A percentile compares a stretch with the other conserved stretches of the same genome.
These are phyloP conservation scores for Crenuchus spilurus DNA, from an alignment of 2,797 vertebrate genomes.

Conservation along the genomic window DNA sequence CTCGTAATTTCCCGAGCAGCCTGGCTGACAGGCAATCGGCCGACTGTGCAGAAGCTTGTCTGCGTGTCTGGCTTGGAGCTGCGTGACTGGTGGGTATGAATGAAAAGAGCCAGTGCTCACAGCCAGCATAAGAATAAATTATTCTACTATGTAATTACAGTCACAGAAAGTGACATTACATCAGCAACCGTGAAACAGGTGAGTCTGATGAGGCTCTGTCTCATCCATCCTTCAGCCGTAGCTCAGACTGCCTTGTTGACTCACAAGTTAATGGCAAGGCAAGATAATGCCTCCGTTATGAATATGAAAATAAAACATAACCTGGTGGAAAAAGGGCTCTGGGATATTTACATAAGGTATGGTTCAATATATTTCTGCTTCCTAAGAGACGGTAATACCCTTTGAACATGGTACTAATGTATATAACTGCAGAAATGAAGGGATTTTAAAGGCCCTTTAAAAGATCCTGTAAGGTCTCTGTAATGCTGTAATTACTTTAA, in stretches of 20 bases:
- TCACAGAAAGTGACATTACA: conserved; percentile 14
- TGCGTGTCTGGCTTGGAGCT: conserved; percentile 14
- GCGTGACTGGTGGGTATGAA: conserved; percentile 25
- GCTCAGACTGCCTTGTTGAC: conserved; percentile 30
- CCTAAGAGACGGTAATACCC: no score
- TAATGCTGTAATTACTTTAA: neutral
- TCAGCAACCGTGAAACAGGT: conserved; percentile 28
- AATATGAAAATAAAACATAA: conserved; percentile 7
- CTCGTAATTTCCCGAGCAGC: conserved; percentile 13
- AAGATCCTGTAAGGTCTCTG: neutral
- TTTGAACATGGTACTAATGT: no score
- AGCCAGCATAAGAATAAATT: conserved; percentile 32
- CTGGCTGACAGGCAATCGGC: conserved; percentile 21
- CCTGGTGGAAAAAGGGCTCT: neutral
- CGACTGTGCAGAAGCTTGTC: conserved; percentile 21
- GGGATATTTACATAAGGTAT: neutral
- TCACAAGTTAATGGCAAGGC: conserved; percentile 16
- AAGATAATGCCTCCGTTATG: conserved; percentile 7
- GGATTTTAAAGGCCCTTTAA: neutral
- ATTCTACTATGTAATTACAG: conserved; percentile 41
- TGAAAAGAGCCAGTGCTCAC: conserved; percentile 17
- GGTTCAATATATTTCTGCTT: no score
- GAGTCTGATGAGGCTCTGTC: conserved; percentile 15
- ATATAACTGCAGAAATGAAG: neutral
- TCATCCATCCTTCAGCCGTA: conserved; percentile 1